Percentiles rank a stretch among this genome's conserved stretches.
phyloP scores from a whole-genome alignment of 2,797 vertebrate genomes.

The Fistularia tabacaria region DNA sequence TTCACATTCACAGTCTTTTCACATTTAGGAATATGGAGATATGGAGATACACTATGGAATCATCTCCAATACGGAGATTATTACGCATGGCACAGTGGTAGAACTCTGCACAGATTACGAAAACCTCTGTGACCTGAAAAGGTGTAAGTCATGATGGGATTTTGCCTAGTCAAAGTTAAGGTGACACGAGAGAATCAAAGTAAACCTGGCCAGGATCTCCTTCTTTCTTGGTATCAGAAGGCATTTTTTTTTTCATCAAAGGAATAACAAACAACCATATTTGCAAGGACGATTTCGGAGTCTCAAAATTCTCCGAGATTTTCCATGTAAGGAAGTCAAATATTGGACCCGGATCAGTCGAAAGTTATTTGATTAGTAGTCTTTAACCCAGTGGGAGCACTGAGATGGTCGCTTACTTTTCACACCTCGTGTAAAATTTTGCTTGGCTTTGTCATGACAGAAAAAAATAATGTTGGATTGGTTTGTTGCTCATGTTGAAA shows the following conservation, averaged over 20 bases:
- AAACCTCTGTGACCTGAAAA: slow-evolving; percentile 14
- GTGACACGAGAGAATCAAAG: not conserved
- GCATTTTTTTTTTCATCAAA: too few species aligned
- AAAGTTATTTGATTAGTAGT: too few species aligned
- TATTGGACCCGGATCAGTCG: too few species aligned
- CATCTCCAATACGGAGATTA: slow-evolving; percentile 15
- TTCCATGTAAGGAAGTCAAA: not conserved
- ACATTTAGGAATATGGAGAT: too few species aligned
- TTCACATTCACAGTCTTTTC: slow-evolving; percentile 20
- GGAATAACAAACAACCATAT: not conserved
- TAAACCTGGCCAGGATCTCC: not conserved
- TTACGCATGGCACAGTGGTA: slow-evolving; percentile 21
- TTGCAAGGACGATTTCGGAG: not conserved
- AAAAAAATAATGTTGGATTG: too few species aligned
- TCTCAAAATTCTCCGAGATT: not conserved
- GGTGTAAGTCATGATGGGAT: slow-evolving; percentile 14
- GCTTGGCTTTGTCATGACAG: too few species aligned
- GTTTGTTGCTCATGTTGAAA: too few species aligned
- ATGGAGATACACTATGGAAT: too few species aligned
- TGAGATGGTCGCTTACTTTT: too few species aligned
- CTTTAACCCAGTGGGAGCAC: too few species aligned
- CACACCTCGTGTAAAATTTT: too few species aligned
- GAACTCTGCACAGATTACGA: slow-evolving; percentile 24
- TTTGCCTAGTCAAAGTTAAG: slow-evolving; percentile 18
- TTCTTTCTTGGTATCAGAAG: not conserved